Percentiles rank a stretch among this genome's conserved stretches.
phyloP scores from a whole-genome alignment of 2,113 vertebrate genomes.

The Micromys minutus region DNA sequence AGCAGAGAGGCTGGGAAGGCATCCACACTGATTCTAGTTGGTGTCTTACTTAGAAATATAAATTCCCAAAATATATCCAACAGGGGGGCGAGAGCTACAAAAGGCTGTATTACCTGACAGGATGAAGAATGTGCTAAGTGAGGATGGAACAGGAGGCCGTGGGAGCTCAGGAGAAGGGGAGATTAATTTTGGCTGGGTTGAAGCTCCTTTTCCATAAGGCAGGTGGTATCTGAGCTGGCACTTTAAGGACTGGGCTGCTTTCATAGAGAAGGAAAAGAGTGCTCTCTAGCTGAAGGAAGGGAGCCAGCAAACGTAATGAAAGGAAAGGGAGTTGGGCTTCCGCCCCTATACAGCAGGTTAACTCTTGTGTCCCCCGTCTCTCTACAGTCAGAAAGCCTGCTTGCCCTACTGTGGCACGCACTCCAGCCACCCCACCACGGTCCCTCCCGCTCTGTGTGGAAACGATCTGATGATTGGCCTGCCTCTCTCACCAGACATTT shows the following conservation, averaged over 20 bases:
- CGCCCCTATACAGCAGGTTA: not conserved
- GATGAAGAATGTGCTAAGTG: constrained; percentile 54
- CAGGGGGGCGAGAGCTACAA: constrained; percentile 28
- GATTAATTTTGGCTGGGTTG: constrained; percentile 16
- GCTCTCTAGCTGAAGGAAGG: constrained; percentile 31
- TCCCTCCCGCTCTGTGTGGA: fast-evolving
- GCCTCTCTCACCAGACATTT: not conserved
- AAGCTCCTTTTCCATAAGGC: constrained; percentile 8
- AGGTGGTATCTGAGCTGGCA: not conserved
- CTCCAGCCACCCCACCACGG: too few relatives aligned
- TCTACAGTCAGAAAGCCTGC: not conserved
- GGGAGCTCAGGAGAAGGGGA: constrained; percentile 16
- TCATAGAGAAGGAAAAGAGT: constrained; percentile 18
- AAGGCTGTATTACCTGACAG: constrained; percentile 57
- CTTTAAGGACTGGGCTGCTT: not conserved
- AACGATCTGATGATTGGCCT: not conserved
- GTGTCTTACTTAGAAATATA: constrained; percentile 55
- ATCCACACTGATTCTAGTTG: not conserved
- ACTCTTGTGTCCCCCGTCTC: not conserved
- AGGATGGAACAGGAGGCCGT: not conserved
- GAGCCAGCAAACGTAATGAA: not conserved
- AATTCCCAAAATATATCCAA: constrained; percentile 50
- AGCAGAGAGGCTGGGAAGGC: not conserved
- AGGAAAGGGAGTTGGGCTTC: not conserved
- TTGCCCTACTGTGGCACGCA: not conserved